Base-by-base conservation (phyloP, 2,113 vertebrate genomes). In the Cavia porcellus region DNA sequence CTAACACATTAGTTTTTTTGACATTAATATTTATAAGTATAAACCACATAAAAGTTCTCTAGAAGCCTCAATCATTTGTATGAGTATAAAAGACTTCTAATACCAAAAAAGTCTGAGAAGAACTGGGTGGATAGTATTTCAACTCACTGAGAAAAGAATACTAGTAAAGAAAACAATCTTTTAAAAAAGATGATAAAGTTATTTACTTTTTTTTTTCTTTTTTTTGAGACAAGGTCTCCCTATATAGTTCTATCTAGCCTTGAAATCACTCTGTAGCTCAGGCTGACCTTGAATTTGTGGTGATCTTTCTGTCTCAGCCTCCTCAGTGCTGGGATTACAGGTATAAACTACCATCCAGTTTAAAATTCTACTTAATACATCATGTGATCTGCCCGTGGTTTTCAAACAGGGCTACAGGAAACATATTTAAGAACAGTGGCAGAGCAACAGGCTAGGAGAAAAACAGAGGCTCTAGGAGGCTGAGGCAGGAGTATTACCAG, bases 41-140 rank as follows among this genome's bases (percentile, higher is more conserved):
- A 82, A 92, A 10, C n/a, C 32, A 84, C 32, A 84, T 50, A 30
- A 95, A 93, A 95, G 70, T 9, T 88, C 93, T 77, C 52, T 94
- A 30, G 42, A 55, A 47, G 57, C 14, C 38, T 90, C 24, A 62
- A 47, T 86, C 66, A 82, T 87, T 95, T 90, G 74, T 92, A 38
- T 68, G 9, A 84, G 9, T 66, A 7, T 90, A 80, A 89, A 93
- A 24, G 72, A 24, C 80, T 24, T 89, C 80, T 91, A 35, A 55
- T 38, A 94, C 30, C 80, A 62, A 86, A 68, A 89, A 86, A 62
- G 57, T 86, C 15, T 95, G 74, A 89, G n/a, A 95, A 84, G 10
- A 24, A 84, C 30, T 92, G 14, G 24, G 28, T 89, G 3, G 42
- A 79, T 61, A 32, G 32, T 84, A 95, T 62, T 91, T 93, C 64